Evolutionary conservation across 1,140 invertebrate genomes (phyloP), one percentile per base, ranked within the genome.

Genomic region (Hermetia illucens): DNA sequence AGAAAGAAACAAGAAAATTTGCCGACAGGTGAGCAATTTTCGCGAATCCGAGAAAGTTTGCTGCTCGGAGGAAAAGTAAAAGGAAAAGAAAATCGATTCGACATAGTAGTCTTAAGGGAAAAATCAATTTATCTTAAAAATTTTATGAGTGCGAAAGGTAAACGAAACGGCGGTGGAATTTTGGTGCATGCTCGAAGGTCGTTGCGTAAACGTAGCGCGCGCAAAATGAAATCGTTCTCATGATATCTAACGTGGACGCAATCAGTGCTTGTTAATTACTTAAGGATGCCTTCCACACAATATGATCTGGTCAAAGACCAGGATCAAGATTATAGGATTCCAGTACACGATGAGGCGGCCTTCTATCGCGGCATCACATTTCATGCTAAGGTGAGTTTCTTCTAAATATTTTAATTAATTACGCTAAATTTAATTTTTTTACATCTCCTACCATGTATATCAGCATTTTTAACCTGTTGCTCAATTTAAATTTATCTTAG

Each of bases 281-380:
- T 60, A 38, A 75, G 69, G 58, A 86, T 86, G 79, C 81, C 81
- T 53, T 85, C 81, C 51, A 88, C 84, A 60, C 79, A 86, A 51
- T 95, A 96, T 70, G 85, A 94, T 65, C 70, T 94, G 61, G 89
- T 96, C 51, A 80, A 82, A 46, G 91, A 95, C 65, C n/a, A n/a
- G n/a, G 87, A 94, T 48, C 90, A 86, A 62, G 92, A 97, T 64
- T 82, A 82, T 37, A 73, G 87, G 48, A 90, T 95, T 52, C 91
- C 92, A 6, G 64, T 96, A 31, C 87, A 96, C 66, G 82, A 88
- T 38, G 92, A 96, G 43, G 89, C 96, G 64, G 90, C 91, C 32
- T 97, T 96, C 64, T 79, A 91, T 46, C 87, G 95, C 66, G 93
- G 93, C 42, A 95, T 97, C 62, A 78, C 81, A 52, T 97, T 96